Evolutionary conservation across 2,113 vertebrate species (phyloP), one percentile per base, ranked within the genome.

Genomic region (Myanophis thanlyinensis): DNA sequence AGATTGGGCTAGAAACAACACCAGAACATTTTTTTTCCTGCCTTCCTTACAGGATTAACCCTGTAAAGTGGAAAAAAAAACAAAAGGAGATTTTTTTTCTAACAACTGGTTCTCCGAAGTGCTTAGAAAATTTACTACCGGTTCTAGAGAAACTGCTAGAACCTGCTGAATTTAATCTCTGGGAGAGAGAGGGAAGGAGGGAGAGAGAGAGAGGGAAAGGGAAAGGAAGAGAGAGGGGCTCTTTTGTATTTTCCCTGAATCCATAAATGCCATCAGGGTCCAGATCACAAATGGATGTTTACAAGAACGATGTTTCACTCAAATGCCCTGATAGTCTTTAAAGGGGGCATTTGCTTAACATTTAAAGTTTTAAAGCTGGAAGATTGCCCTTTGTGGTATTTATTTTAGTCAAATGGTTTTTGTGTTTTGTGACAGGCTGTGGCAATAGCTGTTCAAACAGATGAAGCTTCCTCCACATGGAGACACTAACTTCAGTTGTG

Each of bases 371-470:
- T 94, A 96, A 96, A 94, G 88, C 92, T 89, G 90, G 93, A 84
- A 93, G 92, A 93, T 93, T 49, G 93, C 86, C 93, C 86, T 46
- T 86, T 94, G 93, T 93, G 95, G 59, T 9, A 30, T 93, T 86
- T 93, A 89, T 94, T 90, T 95, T 92, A 52, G 46, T 93, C 94
- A 93, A 93, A 93, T 87, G 93, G 47, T 94, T 94, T 96, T 95
- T 97, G 91, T 96, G 91, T 92, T 95, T 95, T 22, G 87, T 94
- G 95, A 90, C 91, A 93, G 73, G 73, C 88, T 94, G 90, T 46
- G 92, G 56, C 93, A 95, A 94, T 93, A 89, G 53, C 56, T 54
- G 1, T 94, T 92, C 93, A 94, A 92, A 93, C 95, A 94, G 96
- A 93, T 94, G 87, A 85, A 92, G 94, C 54, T 91, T 92, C 88